These are phyloP conservation scores for Metopia argyrocephala DNA, from an alignment of 2,888 invertebrate genomes.

Conservation along the genomic window DNA sequence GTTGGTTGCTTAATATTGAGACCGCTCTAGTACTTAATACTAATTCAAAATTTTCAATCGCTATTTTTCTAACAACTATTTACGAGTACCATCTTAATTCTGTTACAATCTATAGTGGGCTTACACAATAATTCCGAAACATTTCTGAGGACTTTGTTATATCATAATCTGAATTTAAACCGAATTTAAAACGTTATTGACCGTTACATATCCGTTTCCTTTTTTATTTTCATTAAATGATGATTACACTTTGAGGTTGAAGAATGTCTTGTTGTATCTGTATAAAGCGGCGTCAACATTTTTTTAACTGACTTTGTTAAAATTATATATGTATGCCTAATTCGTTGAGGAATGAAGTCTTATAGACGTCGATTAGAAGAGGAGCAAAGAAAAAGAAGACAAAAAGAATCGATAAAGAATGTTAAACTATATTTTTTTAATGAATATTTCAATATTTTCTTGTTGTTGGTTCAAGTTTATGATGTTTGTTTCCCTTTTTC, in stretches of 20 bases:
- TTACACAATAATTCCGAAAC: too few relatives aligned
- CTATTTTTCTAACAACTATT: too few relatives aligned
- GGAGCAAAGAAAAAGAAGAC: not conserved
- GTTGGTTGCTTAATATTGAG: too few relatives aligned
- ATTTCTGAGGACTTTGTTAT: too few relatives aligned
- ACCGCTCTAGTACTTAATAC: too few relatives aligned
- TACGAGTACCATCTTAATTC: too few relatives aligned
- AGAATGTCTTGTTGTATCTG: not conserved
- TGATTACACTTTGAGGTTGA: not conserved
- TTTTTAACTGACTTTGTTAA: not conserved
- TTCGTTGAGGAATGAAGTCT: not conserved
- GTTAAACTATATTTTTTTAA: conserved; percentile 40
- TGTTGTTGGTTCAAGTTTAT: not conserved
- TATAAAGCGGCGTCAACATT: not conserved
- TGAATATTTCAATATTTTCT: conserved; percentile 55
- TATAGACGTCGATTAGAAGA: not conserved
- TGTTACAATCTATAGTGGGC: too few relatives aligned
- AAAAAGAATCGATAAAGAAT: not conserved
- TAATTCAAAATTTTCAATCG: too few relatives aligned
- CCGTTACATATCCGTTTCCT: not conserved
- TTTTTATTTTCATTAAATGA: not conserved
- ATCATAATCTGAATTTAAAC: too few relatives aligned
- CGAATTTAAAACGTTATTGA: not conserved
- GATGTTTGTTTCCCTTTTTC: conserved; percentile 56
- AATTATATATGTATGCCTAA: too few relatives aligned